Base-by-base conservation (phyloP, 1,140 invertebrate species). In the Geopemphigus sp. region DNA sequence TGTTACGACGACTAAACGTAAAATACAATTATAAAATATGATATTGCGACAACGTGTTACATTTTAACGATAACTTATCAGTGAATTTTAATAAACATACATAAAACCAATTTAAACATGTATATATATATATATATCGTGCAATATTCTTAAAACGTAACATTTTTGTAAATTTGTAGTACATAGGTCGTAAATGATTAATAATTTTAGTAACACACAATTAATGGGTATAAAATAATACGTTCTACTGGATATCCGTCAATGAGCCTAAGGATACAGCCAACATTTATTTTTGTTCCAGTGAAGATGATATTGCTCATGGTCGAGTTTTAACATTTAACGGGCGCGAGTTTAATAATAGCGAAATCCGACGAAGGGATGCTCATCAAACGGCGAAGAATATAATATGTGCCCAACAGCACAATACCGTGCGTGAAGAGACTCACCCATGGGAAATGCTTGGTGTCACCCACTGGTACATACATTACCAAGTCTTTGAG, bases 401-500 rank as follows among this genome's bases (percentile, higher is more conserved):
- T 78, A n/a, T 61, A 61, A 61, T 59, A 76, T n/a, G 74, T 78
- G 12, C 57, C 74, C 56, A 63, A 47, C 17, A 78, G 17, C 17
- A 78, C 57, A 47, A 26, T 15, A 47, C 56, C 22, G 26, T 78
- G 74, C 29, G 74, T 78, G 24, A 78, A 47, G 12, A 78, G 17
- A 14, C 15, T 63, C 1, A 78, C 74, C 39, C 22, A 78, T n/a
- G 22, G 22, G 0, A 61, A 61, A n/a, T 63, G 11, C 50, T 61
- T 63, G 1, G 24, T 61, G 50, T 78, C 24, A 12, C 74, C 74
- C 2, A 78, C 39, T 29, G 74, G 74, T 78, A 78, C 74, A 63
- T 59, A 78, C 74, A 78, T 78, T 26, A 78, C 57, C 8, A 61
- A 24, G 22, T 78, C 39, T 78, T 78, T 78, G 22, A 50, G 61